phyloP scores from a whole-genome alignment of 2,113 vertebrate species.

The Planiliza haematocheilus region DNA sequence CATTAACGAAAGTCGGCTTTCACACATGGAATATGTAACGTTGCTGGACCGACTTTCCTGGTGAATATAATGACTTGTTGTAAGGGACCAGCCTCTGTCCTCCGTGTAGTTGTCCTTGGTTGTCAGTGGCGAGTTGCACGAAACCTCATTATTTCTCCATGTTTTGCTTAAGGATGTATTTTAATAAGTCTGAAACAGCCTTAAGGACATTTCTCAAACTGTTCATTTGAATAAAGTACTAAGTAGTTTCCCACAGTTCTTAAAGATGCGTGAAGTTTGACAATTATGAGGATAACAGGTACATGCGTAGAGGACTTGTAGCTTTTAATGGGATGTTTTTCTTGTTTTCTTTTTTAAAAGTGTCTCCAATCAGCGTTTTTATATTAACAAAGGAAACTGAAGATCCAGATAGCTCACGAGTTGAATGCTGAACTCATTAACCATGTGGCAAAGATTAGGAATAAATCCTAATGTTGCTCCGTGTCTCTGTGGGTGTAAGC shows the following conservation, averaged over 20 bases:
- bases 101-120: conserved; percentile 17
- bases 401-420: not conserved
- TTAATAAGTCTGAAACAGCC: conserved; percentile 35
- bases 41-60: conserved; percentile 43
- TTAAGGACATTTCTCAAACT: conserved; percentile 10
- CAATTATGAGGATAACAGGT: no score
- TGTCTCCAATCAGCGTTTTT: not conserved
- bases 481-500: conserved; percentile 2
- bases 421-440: conserved; percentile 18
- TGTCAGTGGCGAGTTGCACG: conserved; percentile 1
- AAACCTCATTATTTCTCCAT: conserved; percentile 27
- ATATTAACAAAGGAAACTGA: no score
- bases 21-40: conserved; percentile 58
- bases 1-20: conserved; percentile 72
- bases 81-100: conserved; percentile 28
- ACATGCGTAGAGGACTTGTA: no score
- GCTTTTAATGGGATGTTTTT: no score
- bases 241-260: conserved; percentile 32
- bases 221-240: conserved; percentile 8
- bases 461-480: conserved; percentile 24
- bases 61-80: conserved; percentile 47
- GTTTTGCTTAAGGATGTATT: conserved; percentile 30
- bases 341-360: not conserved
- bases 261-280: not conserved
- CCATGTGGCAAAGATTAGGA: conserved; percentile 10